Conservation (phyloP, 2,113 vertebrate species). For the Urocynchramus pylzowi region DNA sequence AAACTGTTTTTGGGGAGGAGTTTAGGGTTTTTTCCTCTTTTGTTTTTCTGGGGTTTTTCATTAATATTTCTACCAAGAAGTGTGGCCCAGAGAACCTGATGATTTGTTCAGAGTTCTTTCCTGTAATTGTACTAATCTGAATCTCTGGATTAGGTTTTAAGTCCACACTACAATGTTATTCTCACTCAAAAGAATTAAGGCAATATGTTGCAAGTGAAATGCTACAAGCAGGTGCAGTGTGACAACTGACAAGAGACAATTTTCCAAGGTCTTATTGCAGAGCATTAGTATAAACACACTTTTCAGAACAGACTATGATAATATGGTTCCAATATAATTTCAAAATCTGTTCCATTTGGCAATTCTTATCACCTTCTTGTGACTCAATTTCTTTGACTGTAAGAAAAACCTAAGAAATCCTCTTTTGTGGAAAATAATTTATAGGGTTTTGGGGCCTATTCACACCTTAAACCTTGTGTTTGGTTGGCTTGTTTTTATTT, state of each 20-base stretch:
- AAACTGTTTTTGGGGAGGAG: not conserved
- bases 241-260: not conserved
- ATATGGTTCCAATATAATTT: not conserved
- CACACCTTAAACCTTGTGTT: not conserved
- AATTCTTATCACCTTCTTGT: not conserved
- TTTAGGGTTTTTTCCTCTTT: not conserved
- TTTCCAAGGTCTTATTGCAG: not conserved
- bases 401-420: not conserved
- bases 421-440: not conserved
- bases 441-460: not conserved
- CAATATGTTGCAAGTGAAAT: not conserved
- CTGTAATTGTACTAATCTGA: not conserved
- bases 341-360: not conserved
- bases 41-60: not conserved
- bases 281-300: not conserved
- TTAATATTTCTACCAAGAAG: not conserved
- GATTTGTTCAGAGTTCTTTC: not conserved
- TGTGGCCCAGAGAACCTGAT: not conserved
- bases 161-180: not conserved
- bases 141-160: not conserved
- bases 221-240: not conserved
- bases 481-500: not conserved
- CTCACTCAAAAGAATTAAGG: not conserved
- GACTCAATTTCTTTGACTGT: not conserved
- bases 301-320: not conserved